Conservation (phyloP, 2,888 invertebrate genomes). For the Frankliniella fusca region DNA sequence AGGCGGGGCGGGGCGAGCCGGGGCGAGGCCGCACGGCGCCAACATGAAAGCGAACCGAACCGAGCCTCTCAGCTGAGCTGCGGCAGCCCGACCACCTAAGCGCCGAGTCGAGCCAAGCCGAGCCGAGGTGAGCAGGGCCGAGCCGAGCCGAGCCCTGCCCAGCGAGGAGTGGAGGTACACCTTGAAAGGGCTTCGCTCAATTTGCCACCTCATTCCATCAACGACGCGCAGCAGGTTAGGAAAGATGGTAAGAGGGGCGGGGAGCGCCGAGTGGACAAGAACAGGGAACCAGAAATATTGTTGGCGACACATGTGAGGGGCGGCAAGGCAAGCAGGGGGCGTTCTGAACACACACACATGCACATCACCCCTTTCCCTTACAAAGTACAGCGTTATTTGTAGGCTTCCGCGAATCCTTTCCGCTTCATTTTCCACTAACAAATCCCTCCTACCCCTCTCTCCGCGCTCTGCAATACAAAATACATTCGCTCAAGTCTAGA, state of each 20-base stretch:
- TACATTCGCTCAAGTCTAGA: too few relatives aligned
- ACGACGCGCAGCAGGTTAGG: background rate
- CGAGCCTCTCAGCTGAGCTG: background rate
- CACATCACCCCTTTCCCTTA: too few relatives aligned
- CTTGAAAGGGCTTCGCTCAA: constrained; percentile 11
- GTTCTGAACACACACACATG: too few relatives aligned
- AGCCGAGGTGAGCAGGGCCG: background rate
- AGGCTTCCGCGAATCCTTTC: too few relatives aligned
- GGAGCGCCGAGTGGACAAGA: background rate
- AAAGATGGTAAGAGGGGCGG: too few relatives aligned
- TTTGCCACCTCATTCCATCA: constrained; percentile 2
- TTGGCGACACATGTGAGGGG: too few relatives aligned
- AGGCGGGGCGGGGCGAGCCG: background rate
- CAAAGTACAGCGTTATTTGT: too few relatives aligned
- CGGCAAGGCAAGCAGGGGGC: too few relatives aligned
- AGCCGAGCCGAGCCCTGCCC: background rate
- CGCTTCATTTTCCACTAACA: too few relatives aligned
- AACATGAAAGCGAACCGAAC: background rate
- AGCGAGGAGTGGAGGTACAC: background rate
- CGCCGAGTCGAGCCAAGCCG: background rate
- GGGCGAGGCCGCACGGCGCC: background rate
- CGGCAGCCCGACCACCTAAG: background rate
- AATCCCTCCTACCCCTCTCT: too few relatives aligned
- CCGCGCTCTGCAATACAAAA: too few relatives aligned
- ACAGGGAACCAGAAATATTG: background rate